These are phyloP conservation scores for Lochmaea capreae DNA, from an alignment of 2,888 invertebrate genomes.

Conservation along the genomic window DNA sequence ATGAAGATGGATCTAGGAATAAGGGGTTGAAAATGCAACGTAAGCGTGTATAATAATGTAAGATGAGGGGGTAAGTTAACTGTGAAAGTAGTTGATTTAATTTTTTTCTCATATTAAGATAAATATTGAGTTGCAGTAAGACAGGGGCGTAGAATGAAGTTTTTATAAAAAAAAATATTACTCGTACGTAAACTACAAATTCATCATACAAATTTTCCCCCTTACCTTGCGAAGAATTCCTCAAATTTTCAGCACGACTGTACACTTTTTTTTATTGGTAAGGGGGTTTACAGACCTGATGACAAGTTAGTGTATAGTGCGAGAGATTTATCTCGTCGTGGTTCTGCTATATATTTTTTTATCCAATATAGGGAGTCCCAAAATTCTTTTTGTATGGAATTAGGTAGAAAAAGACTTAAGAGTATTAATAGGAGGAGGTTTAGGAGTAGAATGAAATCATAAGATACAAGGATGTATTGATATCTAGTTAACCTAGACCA, in stretches of 20 bases:
- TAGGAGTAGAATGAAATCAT: too few species aligned
- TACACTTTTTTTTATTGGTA: conserved; percentile 43
- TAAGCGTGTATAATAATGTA: conserved; percentile 20
- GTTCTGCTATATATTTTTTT: too few species aligned
- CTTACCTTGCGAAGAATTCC: conserved; percentile 26
- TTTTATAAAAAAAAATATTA: too few species aligned
- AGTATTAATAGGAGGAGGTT: too few species aligned
- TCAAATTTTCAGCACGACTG: conserved; percentile 36
- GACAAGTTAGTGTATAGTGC: conserved; percentile 32
- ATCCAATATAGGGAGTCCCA: too few species aligned
- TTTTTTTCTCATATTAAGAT: neutral
- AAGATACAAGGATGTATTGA: too few species aligned
- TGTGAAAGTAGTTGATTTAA: neutral
- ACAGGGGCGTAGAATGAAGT: neutral
- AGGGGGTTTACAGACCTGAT: conserved; percentile 37
- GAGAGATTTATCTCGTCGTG: neutral
- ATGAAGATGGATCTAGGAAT: conserved; percentile 19
- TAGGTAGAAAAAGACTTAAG: too few species aligned
- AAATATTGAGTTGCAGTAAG: neutral
- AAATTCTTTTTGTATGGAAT: too few species aligned
- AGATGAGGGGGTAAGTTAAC: neutral
- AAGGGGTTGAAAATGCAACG: conserved; percentile 33
- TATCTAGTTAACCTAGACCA: too few species aligned
- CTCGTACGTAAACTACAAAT: conserved; percentile 6
- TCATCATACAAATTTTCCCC: conserved; percentile 35